Conservation (phyloP, 1,140 invertebrate species). For the Drosophila pseudoananassae region DNA sequence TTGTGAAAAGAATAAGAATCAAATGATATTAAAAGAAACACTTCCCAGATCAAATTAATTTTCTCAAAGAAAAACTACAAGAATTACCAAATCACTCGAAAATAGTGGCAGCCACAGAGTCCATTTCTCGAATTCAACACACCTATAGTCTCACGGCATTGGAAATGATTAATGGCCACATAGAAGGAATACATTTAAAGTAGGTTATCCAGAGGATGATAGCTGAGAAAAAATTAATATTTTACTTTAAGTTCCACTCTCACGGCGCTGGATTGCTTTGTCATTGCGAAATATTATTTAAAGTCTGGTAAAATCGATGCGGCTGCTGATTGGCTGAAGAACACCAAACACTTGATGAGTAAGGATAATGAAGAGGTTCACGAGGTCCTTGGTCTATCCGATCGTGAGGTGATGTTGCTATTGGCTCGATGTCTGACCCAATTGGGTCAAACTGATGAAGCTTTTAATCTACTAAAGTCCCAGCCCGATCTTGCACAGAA, state of each 20-base stretch:
- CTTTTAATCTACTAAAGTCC: neutral
- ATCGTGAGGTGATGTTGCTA: constrained; percentile 15
- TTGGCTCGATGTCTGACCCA: constrained; percentile 8
- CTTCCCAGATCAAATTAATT: constrained; percentile 85
- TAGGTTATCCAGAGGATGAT: constrained; percentile 73
- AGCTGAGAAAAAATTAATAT: neutral
- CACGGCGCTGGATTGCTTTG: constrained; percentile 46
- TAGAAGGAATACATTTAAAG: constrained; percentile 93
- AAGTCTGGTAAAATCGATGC: neutral
- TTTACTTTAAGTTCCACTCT: constrained; percentile 18
- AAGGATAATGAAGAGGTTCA: neutral
- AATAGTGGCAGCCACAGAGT: constrained; percentile 94
- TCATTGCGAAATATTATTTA: constrained; percentile 23
- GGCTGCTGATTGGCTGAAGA: constrained; percentile 13
- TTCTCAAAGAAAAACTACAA: constrained; percentile 87
- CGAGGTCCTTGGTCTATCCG: constrained; percentile 1
- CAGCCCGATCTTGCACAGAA: neutral
- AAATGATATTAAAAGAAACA: neutral
- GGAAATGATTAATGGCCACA: constrained; percentile 92
- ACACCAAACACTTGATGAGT: neutral
- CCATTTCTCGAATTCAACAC: constrained; percentile 95
- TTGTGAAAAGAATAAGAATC: constrained; percentile 54
- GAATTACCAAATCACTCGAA: constrained; percentile 93
- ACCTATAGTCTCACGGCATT: constrained; percentile 95
- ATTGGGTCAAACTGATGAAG: constrained; percentile 16